Percentiles rank a stretch among this genome's conserved stretches.
phyloP scores from a whole-genome alignment of 2,113 vertebrate genomes.

The Rhynchomys soricoides region DNA sequence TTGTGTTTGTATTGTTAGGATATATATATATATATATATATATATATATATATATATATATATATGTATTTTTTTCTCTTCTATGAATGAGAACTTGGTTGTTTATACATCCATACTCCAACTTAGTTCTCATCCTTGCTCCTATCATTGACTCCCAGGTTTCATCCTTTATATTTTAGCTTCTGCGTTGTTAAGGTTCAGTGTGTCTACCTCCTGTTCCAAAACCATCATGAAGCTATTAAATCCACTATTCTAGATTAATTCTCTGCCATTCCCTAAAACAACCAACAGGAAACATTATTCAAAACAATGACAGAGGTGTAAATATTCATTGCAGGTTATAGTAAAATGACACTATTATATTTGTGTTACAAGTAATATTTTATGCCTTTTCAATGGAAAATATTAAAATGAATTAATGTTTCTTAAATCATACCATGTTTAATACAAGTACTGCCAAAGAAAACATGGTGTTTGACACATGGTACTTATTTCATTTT shows the following conservation, averaged over 20 bases:
- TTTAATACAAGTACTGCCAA: neutral
- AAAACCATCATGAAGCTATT: neutral
- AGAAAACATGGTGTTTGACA: neutral
- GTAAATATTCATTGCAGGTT: neutral
- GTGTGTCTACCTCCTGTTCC: slow-evolving; percentile 20
- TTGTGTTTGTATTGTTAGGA: slow-evolving; percentile 1
- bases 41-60: slow-evolving; percentile 1
- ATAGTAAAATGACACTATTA: neutral
- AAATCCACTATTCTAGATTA: neutral
- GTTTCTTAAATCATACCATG: neutral
- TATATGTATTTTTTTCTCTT: neutral
- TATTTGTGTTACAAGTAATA: neutral
- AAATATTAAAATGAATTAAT: neutral
- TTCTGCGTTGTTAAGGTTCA: slow-evolving; percentile 27
- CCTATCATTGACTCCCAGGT: neutral
- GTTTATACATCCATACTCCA: neutral
- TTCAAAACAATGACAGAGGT: neutral
- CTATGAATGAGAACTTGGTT: slow-evolving; percentile 18
- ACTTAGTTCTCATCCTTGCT: slow-evolving; percentile 12
- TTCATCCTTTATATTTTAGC: slow-evolving; percentile 16
- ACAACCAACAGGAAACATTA: neutral
- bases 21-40: slow-evolving; percentile 22
- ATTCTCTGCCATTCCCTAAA: neutral
- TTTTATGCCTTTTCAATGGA: neutral
- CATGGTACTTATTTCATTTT: neutral